These are phyloP conservation scores for Poeciliopsis turrubarensis DNA, from an alignment of 2,113 vertebrate genomes.

Conservation along the genomic window DNA sequence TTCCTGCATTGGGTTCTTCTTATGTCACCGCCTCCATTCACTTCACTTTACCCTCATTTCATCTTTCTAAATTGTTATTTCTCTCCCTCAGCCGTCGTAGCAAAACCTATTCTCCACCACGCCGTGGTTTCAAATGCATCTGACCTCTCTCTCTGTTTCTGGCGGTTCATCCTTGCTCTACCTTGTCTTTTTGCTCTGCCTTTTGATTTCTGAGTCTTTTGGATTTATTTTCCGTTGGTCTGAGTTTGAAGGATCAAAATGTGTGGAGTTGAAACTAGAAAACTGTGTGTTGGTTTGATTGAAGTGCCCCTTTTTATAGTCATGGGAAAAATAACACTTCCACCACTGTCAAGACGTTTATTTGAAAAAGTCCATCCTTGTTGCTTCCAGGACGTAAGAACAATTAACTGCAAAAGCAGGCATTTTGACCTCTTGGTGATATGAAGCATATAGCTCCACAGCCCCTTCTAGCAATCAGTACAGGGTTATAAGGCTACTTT, in stretches of 20 bases:
- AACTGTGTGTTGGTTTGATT: slow-evolving; percentile 64
- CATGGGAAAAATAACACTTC: background rate
- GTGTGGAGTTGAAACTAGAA: slow-evolving; percentile 45
- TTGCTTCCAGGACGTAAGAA: background rate
- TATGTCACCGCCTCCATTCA: slow-evolving; percentile 37
- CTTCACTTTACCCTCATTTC: slow-evolving; percentile 11
- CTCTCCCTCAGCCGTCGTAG: slow-evolving; percentile 1
- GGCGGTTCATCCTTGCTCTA: slow-evolving; percentile 28
- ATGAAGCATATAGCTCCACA: background rate
- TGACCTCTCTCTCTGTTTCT: slow-evolving; percentile 19
- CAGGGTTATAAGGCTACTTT: background rate
- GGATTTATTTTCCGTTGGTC: slow-evolving; percentile 18
- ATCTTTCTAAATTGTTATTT: slow-evolving; percentile 24
- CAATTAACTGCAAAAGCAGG: background rate
- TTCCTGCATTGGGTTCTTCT: slow-evolving; percentile 24
- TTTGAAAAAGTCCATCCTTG: background rate
- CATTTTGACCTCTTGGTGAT: background rate
- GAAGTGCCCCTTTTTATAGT: background rate
- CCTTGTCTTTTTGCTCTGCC: slow-evolving; percentile 18
- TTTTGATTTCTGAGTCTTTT: slow-evolving; percentile 25
- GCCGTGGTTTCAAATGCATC: slow-evolving; percentile 17
- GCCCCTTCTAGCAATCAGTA: background rate
- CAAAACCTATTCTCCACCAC: slow-evolving; percentile 14
- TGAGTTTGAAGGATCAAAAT: slow-evolving; percentile 52
- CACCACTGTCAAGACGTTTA: background rate